Conservation (phyloP, 1,140 invertebrate genomes). For the Megalopta genalis region DNA sequence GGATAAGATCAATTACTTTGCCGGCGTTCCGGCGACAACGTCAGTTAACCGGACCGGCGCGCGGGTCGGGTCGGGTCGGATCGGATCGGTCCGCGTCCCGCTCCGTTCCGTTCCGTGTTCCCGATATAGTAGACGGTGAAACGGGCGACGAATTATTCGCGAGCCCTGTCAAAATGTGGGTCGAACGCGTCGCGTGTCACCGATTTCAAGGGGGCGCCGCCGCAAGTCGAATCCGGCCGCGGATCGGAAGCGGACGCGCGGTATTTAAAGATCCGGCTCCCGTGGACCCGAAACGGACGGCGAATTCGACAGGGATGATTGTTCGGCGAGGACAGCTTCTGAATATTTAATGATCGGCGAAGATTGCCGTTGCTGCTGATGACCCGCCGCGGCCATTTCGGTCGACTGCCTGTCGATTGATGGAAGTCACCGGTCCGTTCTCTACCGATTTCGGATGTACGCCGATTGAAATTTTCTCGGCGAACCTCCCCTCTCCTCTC, state of each 20-base stretch:
- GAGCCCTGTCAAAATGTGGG: constrained; percentile 57
- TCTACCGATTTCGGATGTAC: neutral
- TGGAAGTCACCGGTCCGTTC: neutral
- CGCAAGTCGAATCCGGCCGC: neutral
- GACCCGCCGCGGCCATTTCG: neutral
- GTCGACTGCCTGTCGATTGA: neutral
- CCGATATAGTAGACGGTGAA: constrained; percentile 46
- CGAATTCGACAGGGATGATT: constrained; percentile 18
- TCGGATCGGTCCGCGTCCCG: constrained; percentile 1
- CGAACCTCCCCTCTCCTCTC: too few relatives aligned
- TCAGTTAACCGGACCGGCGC: constrained; percentile 39
- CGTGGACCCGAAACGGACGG: constrained; percentile 21
- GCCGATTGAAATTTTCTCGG: neutral
- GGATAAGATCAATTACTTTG: constrained; percentile 59
- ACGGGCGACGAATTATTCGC: constrained; percentile 54
- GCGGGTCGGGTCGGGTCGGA: constrained; percentile 15
- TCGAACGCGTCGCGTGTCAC: constrained; percentile 41
- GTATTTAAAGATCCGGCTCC: constrained; percentile 55
- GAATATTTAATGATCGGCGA: constrained; percentile 53
- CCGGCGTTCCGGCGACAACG: constrained; percentile 46
- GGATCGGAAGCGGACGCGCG: constrained; percentile 13
- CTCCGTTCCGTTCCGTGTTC: constrained; percentile 5
- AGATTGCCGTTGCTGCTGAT: neutral
- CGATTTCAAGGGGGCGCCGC: constrained; percentile 35
- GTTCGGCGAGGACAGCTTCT: constrained; percentile 41